Percentiles rank a stretch among this genome's conserved stretches.
phyloP scores from a whole-genome alignment of 2,888 invertebrate genomes.

The Heteromyza rotundicornis region DNA sequence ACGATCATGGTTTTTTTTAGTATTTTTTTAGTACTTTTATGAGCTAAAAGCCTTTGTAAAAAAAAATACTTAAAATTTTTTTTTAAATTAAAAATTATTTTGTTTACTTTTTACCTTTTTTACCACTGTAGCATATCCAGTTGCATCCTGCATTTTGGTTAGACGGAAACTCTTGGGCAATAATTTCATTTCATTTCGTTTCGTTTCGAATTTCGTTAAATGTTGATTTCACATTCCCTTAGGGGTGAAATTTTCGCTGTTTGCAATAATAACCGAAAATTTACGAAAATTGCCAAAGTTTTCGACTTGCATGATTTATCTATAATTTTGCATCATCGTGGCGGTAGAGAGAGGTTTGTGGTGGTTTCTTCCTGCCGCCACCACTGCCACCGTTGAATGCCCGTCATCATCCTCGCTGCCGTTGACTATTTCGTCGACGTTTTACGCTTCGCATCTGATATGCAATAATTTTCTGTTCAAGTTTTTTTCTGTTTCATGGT shows the following conservation, averaged over 20 bases:
- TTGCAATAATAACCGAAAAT: slow-evolving; percentile 52
- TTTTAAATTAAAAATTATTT: not conserved
- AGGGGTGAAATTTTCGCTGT: slow-evolving; percentile 45
- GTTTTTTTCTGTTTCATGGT: not conserved
- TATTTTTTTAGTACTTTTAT: too few species aligned
- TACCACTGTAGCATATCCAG: not conserved
- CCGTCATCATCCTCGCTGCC: not conserved
- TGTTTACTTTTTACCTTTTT: not conserved
- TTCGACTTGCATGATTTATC: slow-evolving; percentile 55
- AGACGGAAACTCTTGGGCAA: too few species aligned
- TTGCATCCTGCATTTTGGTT: slow-evolving; percentile 15
- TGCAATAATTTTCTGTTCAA: slow-evolving; percentile 20
- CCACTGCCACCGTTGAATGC: not conserved
- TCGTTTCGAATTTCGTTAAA: not conserved
- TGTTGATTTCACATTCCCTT: slow-evolving; percentile 54
- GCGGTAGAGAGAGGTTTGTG: too few species aligned
- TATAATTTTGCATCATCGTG: slow-evolving; percentile 50
- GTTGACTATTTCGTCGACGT: not conserved
- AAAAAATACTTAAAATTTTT: not conserved
- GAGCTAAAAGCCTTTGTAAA: too few species aligned
- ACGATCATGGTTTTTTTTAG: too few species aligned
- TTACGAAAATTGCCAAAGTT: slow-evolving; percentile 54
- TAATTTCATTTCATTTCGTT: too few species aligned
- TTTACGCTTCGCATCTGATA: slow-evolving; percentile 47
- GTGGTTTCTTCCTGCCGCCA: slow-evolving; percentile 2